Evolutionary conservation across 2,113 vertebrate species (phyloP).

Genomic region (Isurus oxyrinchus): DNA sequence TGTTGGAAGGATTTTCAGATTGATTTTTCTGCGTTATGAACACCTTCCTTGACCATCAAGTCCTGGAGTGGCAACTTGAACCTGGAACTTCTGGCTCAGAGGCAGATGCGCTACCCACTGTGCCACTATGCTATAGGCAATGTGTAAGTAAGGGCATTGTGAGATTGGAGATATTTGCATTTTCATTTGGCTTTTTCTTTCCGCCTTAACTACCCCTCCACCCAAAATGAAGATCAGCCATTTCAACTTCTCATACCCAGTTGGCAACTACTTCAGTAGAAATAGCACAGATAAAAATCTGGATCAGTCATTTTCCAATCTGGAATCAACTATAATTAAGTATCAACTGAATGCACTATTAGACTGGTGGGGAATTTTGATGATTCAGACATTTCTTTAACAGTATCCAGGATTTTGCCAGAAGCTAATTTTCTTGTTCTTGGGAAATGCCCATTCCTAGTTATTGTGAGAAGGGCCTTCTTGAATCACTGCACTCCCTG

Average conservation of each 20-base stretch:
- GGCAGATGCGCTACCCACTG: no score
- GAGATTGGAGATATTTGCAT: neutral
- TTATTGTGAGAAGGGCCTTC: neutral
- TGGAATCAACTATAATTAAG: neutral
- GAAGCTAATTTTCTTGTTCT: neutral
- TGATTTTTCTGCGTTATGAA: no score
- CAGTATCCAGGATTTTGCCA: neutral
- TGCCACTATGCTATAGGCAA: neutral
- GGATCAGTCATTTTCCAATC: neutral
- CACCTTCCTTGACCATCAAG: no score
- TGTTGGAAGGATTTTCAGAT: no score
- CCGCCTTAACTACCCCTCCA: neutral
- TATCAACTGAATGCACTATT: neutral
- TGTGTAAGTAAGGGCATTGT: neutral
- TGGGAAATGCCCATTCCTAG: neutral
- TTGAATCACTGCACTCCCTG: neutral
- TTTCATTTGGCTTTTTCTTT: neutral
- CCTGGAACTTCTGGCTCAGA: no score
- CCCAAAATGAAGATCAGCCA: neutral
- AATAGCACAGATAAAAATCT: neutral
- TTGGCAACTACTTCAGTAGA: neutral
- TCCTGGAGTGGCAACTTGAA: no score
- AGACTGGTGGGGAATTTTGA: neutral
- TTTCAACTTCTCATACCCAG: neutral
- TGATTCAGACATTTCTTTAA: neutral